phyloP scores from a whole-genome alignment of 37 sponge, comb jelly and placozoan species.

The Beroe forskalii region DNA sequence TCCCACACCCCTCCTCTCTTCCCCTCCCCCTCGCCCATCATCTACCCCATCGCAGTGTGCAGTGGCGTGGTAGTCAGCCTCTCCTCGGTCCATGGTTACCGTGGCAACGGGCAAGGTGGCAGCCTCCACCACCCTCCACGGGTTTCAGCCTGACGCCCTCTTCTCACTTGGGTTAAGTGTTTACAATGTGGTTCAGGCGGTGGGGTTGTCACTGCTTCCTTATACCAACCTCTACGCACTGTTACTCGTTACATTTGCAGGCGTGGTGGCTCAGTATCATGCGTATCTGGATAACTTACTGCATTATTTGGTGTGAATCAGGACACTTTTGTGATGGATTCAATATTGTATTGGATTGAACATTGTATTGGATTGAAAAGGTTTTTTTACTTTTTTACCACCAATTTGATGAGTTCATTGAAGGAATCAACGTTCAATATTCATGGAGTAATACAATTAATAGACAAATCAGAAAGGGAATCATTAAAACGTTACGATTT shows the following conservation, averaged over 20 bases:
- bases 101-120: constrained; percentile 1
- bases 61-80: neutral
- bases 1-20: constrained; percentile 5
- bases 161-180: neutral
- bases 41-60: neutral
- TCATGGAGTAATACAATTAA: too few relatives aligned
- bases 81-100: neutral
- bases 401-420: too few relatives aligned
- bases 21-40: neutral
- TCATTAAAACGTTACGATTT: too few relatives aligned
- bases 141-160: neutral
- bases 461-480: too few relatives aligned
- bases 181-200: neutral
- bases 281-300: neutral
- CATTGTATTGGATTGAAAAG: too few relatives aligned
- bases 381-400: too few relatives aligned
- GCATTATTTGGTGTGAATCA: neutral
- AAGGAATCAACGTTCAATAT: too few relatives aligned
- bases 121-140: neutral
- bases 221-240: neutral
- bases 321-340: neutral
- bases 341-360: too few relatives aligned
- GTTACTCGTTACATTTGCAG: constrained; percentile 5
- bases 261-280: neutral
- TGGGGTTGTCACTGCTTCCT: neutral